Percentiles rank a stretch among this genome's conserved stretches.
Conservation (phyloP, 2,797 vertebrate genomes). For the Potorous gilbertii region DNA sequence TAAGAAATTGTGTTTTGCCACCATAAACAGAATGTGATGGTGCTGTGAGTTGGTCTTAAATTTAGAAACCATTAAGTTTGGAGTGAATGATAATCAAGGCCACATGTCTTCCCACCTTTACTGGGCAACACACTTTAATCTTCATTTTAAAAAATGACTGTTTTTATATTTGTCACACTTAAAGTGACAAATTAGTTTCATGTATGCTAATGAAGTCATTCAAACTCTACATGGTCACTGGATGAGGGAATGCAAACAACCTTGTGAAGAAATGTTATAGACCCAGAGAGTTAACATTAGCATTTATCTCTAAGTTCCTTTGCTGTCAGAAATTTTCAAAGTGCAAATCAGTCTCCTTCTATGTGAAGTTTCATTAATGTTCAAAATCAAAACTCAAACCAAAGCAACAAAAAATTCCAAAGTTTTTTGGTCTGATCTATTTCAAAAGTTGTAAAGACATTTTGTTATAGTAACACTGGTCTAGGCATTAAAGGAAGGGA, state of each 20-base stretch:
- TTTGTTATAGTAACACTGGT: too few relatives aligned
- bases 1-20: not conserved
- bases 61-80: not conserved
- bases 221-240: not conserved
- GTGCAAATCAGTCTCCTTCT: not conserved
- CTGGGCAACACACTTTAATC: not conserved
- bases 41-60: not conserved
- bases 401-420: not conserved
- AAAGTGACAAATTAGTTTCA: not conserved
- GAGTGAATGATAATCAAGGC: accelerated
- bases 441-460: accelerated
- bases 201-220: not conserved
- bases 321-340: not conserved
- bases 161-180: not conserved
- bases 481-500: not conserved
- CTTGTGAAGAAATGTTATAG: not conserved
- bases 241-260: accelerated
- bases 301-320: too few relatives aligned
- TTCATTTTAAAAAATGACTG: not conserved
- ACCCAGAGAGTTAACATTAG: too few relatives aligned
- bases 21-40: not conserved
- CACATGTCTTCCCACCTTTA: not conserved
- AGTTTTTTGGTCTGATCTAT: not conserved
- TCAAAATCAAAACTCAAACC: not conserved
- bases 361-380: accelerated